Evolutionary conservation across 2,113 vertebrate species (phyloP), one percentile per base, ranked within the genome.

Genomic region (Elephas maximus): DNA sequence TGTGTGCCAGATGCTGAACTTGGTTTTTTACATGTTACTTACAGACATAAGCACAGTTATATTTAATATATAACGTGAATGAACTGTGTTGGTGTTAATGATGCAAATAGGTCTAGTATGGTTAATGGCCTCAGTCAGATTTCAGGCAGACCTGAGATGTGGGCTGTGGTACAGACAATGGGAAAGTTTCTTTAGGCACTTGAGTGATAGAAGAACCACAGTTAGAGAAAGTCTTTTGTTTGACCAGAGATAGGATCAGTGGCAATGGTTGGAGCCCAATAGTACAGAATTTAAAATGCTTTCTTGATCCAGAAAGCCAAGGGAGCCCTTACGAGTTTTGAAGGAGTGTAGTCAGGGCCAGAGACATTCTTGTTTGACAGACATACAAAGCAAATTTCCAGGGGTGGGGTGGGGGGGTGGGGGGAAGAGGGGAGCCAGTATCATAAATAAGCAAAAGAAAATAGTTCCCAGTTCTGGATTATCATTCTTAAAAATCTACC

Each of bases 401-500:
- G 14, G 8, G 48, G n/a, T 37, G 37, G 37, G 37, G 37, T 37
- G 37, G 37, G 37, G 37, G 37, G 37, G 37, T 37, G 2, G 37
- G 37, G 37, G 37, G 37, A 37, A 37, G 37, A 63, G n/a, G 14
- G 3, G 24, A 20, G 44, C 7, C 67, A n/a, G 8, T 44, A 4
- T 63, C 41, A 20, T 60, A 73, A 73, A 78, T 63, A n/a, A 87
- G 71, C 33, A 53, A 82, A 87, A 74, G 51, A n/a, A 87, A 69
- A 41, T 44, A 94, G 73, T 79, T 71, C 62, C 37, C 8, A 85
- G 8, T 89, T 88, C 80, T 78, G 79, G 41, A 17, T 83, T 88
- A 30, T 84, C 41, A 20, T 73, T 93, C 69, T 91, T 78, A 74
- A 88, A 71, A 91, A 84, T 74, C 88, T 91, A 28, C 79, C 63